phyloP scores from a whole-genome alignment of 2,888 invertebrate species.

The Andrena hattorfiana region DNA sequence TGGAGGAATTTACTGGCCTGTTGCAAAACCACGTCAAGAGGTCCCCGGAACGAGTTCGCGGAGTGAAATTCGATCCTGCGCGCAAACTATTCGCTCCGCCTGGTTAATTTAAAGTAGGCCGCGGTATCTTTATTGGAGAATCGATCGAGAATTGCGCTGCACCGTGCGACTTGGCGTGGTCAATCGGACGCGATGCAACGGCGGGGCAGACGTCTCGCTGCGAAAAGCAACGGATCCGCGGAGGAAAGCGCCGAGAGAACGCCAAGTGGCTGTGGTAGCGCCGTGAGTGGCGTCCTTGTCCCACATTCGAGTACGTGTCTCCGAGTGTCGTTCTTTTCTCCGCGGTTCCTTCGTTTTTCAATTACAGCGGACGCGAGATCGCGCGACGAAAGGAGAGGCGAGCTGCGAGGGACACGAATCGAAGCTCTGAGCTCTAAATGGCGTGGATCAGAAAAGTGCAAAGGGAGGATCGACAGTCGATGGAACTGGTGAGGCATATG shows the following conservation, averaged over 20 bases:
- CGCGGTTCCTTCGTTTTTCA: constrained; percentile 21
- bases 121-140: neutral
- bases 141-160: neutral
- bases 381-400: neutral
- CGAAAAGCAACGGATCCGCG: neutral
- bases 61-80: neutral
- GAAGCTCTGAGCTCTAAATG: too few relatives aligned
- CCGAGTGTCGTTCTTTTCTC: neutral
- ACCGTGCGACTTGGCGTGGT: neutral
- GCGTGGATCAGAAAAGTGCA: too few relatives aligned
- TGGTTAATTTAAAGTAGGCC: neutral
- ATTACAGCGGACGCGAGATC: constrained; percentile 8
- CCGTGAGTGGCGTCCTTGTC: constrained; percentile 36
- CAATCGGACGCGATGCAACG: neutral
- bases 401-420: neutral
- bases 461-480: too few relatives aligned
- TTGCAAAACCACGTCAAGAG: neutral
- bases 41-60: neutral
- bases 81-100: neutral
- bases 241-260: neutral
- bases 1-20: too few relatives aligned
- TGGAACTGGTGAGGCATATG: too few relatives aligned
- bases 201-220: neutral
- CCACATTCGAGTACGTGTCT: constrained; percentile 16
- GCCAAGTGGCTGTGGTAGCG: constrained; percentile 16